Evolutionary conservation across 2,113 vertebrate species (phyloP), one percentile per base, ranked within the genome.

Genomic region (Oreochromis tanganicae): DNA sequence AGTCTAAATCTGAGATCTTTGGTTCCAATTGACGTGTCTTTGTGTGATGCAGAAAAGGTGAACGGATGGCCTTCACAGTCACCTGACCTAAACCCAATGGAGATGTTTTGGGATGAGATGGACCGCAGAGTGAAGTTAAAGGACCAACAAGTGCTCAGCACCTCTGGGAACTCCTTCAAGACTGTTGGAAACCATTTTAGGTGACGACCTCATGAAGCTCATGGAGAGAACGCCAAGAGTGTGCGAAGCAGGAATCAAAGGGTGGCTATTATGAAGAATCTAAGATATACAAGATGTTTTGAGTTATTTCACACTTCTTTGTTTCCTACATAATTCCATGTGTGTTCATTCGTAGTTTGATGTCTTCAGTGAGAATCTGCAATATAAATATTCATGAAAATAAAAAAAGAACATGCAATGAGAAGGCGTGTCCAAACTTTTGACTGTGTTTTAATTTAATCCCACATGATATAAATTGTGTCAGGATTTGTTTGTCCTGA

Each of bases 321-420:
- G 59, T n/a, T 63, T n/a, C 9, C 59, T 7, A 36, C 59, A 36
- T 0, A 34, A n/a, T 0, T 36, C 59, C 2, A 63, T 16, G 34
- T 63, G 17, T 1, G 5, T 1, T 36, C 17, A 63, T 36, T 2
- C 9, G 1, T 63, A 63, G 59, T 63, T 63, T n/a, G 61, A 66
- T 36, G 56, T 13, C 27, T 59, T 16, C 17, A 66, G 32, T 66
- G 17, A 7, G 61, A 66, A 66, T 34, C 32, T 36, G 0, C 61
- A n/a, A 4, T 1, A 36, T 36, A 4, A 66, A 36, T 66, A 66
- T 36, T 36, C 17, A 66, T 66, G 59, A 36, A 34, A 36, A 36
- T 34, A 34, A 36, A 63, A 19, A 36, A 29, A 32, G 12, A 12
- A 1, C 54, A 6, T 55, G 5, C 12, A 55, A 24, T 55, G 54